Conservation (phyloP, 64 coral and sea anemone genomes). For the Exaiptasia diaphana region DNA sequence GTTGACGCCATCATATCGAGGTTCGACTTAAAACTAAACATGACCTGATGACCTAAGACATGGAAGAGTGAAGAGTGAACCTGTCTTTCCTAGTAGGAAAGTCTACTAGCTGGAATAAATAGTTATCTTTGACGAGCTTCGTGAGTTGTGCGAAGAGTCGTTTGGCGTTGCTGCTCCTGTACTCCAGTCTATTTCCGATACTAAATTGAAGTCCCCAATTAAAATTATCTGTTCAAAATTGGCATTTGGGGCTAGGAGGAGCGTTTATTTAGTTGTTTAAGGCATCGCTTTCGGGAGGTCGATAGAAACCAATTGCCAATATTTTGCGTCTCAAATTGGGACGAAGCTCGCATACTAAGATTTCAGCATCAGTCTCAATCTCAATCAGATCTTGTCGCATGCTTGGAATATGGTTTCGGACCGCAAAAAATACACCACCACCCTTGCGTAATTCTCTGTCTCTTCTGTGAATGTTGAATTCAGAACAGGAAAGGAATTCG, state of each 20-base stretch:
- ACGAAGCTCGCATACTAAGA: slow-evolving; percentile 33
- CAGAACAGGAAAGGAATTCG: slow-evolving; percentile 17
- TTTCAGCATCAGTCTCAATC: slow-evolving; percentile 14
- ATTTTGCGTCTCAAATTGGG: neutral
- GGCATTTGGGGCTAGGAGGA: neutral
- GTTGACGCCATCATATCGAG: no score
- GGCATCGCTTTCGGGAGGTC: slow-evolving; percentile 35
- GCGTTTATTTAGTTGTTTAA: slow-evolving; percentile 38
- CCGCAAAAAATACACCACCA: slow-evolving; percentile 19
- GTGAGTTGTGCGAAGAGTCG: neutral
- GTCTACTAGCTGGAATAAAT: neutral
- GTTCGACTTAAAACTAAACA: no score
- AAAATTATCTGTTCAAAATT: slow-evolving; percentile 28
- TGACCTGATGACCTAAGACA: no score
- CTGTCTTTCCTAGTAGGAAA: no score
- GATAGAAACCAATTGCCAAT: slow-evolving; percentile 26
- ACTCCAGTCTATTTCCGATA: slow-evolving; percentile 16
- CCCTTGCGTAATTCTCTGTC: neutral
- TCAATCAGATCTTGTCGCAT: neutral
- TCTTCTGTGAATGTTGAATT: slow-evolving; percentile 27
- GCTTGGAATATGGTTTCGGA: slow-evolving; percentile 4
- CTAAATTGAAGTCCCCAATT: slow-evolving; percentile 8
- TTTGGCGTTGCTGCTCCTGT: neutral
- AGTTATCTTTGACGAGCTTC: slow-evolving; percentile 1
- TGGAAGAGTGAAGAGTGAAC: no score